Conservation (phyloP, 2,797 vertebrate species). For the Tokudaia muenninki region DNA sequence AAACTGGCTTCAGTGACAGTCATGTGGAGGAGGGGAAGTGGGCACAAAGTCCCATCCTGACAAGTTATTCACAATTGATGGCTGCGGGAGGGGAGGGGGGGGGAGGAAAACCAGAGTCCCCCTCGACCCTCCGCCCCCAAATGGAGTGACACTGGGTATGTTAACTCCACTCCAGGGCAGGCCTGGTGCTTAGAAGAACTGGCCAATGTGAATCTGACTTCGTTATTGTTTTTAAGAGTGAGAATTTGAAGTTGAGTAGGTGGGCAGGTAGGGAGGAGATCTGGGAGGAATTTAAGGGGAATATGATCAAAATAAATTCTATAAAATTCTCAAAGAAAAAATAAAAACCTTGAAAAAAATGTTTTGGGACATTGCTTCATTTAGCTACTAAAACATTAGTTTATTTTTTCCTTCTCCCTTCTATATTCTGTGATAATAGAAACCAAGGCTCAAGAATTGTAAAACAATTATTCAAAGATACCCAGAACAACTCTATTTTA, state of each 20-base stretch:
- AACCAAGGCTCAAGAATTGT: constrained; percentile 11
- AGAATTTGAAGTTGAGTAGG: not conserved
- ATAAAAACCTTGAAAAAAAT: not conserved
- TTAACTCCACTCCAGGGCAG: not conserved
- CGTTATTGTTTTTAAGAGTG: not conserved
- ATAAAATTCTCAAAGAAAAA: not conserved
- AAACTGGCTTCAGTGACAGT: not conserved
- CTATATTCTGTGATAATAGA: not conserved
- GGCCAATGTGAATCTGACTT: not conserved
- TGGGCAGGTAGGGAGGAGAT: not conserved
- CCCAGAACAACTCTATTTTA: not conserved
- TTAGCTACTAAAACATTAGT: not conserved
- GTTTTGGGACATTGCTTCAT: not conserved
- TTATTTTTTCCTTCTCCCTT: not conserved
- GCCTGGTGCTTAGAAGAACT: not conserved
- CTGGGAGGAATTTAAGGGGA: not conserved
- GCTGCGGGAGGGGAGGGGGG: too few relatives aligned
- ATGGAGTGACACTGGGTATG: too few relatives aligned
- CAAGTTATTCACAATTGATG: not conserved
- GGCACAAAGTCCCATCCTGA: not conserved
- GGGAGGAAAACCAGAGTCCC: not conserved
- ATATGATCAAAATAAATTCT: not conserved
- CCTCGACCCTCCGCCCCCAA: too few relatives aligned
- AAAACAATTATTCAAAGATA: constrained; percentile 9
- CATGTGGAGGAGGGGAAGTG: not conserved